Evolutionary conservation across 2,797 vertebrate genomes (phyloP), one percentile per base, ranked within the genome.

Genomic region (Oceanodroma leucorhoa): DNA sequence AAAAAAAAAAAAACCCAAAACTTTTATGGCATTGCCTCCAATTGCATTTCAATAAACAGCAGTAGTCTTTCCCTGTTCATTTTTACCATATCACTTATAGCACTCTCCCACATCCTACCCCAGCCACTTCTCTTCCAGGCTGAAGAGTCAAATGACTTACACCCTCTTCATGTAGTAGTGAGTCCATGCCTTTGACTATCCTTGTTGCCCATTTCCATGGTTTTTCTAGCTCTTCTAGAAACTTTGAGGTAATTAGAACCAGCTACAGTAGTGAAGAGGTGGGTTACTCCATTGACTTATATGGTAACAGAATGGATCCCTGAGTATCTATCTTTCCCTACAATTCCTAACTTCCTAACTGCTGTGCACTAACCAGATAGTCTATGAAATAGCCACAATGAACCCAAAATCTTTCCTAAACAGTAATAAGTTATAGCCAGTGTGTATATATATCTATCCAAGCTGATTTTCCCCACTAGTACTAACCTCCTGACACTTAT

Each of bases 81-180:
- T 27, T 66, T 79, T 57, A 38, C 8, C 9, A 7, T 16, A 41
- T 14, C 0, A 71, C 51, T 73, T 70, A n/a, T 3, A 41, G 23
- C 11, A 60, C n/a, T 51, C 23, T 9, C 10, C 5, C 3, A 26
- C 38, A 72, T 22, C 10, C 38, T 40, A 29, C 2, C 4, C 6
- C 36, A 26, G 12, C 3, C 21, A 29, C 30, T 41, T 70, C 3
- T 6, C 43, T 70, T 58, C n/a, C 66, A 91, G 26, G 11, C 13
- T 48, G 4, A 87, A 38, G 21, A 8, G 15, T 26, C 36, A 80
- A 83, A 76, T 19, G 8, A 22, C 8, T 15, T 65, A n/a, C 5
- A 5, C 0, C 0, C 2, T 72, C 14, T 76, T 82, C 40, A 51
- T 2, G 9, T 1, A 66, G 45, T 7, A 61, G 30, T 3, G 16